Percentiles rank a stretch among this genome's conserved stretches.
These are phyloP conservation scores for Dynastes maya DNA, from an alignment of 2,888 invertebrate genomes.

Conservation along the genomic window DNA sequence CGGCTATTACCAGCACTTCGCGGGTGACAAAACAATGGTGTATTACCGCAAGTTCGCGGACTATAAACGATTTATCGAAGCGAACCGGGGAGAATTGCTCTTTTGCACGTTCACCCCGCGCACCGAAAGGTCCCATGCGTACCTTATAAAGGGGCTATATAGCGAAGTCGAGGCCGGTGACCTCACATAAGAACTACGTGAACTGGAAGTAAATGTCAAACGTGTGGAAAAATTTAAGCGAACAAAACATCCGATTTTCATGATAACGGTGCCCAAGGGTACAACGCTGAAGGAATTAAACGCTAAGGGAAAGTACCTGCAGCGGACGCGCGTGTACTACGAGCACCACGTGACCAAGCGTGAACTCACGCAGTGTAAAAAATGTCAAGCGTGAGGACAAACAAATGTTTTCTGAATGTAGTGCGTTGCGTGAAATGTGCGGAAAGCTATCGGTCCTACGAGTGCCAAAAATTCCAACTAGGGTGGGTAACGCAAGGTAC, in stretches of 20 bases:
- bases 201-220: neutral
- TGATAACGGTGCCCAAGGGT: no score
- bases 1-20: neutral
- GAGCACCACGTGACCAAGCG: neutral
- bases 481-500: no score
- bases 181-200: no score
- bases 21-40: neutral
- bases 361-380: neutral
- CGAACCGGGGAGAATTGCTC: neutral
- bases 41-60: no score
- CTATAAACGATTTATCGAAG: neutral
- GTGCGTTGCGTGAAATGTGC: neutral
- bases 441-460: no score
- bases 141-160: neutral
- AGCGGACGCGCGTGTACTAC: no score
- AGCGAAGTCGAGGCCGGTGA: no score
- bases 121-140: neutral
- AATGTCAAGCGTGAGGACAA: neutral
- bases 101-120: conserved; percentile 2
- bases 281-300: no score
- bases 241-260: neutral
- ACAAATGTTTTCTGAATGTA: neutral
- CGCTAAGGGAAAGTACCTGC: no score
- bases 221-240: neutral
- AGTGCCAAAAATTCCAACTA: no score